Evolutionary conservation across 2,113 vertebrate genomes (phyloP).

Genomic region (Mystacornis crossleyi): DNA sequence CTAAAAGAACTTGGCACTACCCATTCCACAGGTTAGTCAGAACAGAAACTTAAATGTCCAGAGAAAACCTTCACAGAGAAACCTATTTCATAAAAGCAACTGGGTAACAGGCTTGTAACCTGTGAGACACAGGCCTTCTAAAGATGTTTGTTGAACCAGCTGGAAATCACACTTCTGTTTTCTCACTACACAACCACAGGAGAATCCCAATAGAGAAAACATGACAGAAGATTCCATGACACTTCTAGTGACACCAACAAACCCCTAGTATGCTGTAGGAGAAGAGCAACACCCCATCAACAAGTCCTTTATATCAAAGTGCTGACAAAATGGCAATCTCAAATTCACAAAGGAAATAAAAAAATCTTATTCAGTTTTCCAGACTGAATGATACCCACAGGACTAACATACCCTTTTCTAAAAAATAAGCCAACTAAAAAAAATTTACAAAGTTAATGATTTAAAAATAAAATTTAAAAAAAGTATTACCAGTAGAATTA

Average conservation of each 20-base stretch:
- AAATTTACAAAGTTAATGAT: background rate
- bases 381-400: background rate
- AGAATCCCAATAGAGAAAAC: background rate
- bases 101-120: background rate
- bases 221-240: background rate
- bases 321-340: background rate
- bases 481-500: background rate
- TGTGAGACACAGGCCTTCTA: background rate
- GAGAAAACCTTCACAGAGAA: background rate
- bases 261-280: background rate
- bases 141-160: background rate
- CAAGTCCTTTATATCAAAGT: background rate
- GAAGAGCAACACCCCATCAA: background rate
- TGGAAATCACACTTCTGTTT: background rate
- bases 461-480: background rate
- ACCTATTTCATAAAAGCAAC: fast-evolving
- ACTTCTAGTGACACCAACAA: background rate
- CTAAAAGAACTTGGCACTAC: background rate
- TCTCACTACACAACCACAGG: background rate
- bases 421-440: background rate
- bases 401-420: background rate
- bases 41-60: background rate
- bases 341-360: background rate
- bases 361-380: background rate
- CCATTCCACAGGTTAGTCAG: background rate